These are phyloP conservation scores for Pseudorhombus dupliciocellatus DNA, from an alignment of 2,113 vertebrate species.

Conservation along the genomic window DNA sequence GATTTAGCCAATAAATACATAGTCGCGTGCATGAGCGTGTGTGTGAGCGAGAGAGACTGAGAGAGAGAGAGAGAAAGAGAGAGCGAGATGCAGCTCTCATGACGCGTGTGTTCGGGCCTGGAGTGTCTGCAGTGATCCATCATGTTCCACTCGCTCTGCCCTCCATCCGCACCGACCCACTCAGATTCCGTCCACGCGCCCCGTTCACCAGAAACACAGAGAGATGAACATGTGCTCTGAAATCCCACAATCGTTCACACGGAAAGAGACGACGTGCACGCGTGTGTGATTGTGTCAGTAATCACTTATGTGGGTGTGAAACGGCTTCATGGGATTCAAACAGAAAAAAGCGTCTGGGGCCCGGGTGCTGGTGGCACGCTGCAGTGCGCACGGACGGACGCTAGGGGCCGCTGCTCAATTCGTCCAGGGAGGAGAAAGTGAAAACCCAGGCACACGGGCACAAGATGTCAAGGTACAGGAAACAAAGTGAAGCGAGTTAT, in stretches of 20 bases:
- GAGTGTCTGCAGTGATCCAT: constrained; percentile 48
- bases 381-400: constrained; percentile 46
- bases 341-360: constrained; percentile 22
- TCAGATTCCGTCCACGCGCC: background rate
- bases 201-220: background rate
- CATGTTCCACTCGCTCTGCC: constrained; percentile 35
- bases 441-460: background rate
- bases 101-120: constrained; percentile 20
- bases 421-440: constrained; percentile 34
- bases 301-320: constrained; percentile 46
- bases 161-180: constrained; percentile 9
- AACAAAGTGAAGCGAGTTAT: background rate
- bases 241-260: constrained; percentile 24
- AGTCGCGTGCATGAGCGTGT: too few relatives aligned
- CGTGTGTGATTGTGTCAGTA: constrained; percentile 27
- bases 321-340: constrained; percentile 38
- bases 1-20: constrained; percentile 45
- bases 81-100: constrained; percentile 5
- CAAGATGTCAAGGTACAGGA: too few relatives aligned
- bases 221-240: background rate
- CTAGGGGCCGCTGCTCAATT: constrained; percentile 80
- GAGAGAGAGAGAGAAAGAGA: constrained; percentile 11
- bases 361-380: constrained; percentile 17
- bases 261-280: constrained; percentile 3
- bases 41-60: too few relatives aligned